Base-by-base conservation (phyloP, 1,140 invertebrate genomes). In the Heliconius hermathena region DNA sequence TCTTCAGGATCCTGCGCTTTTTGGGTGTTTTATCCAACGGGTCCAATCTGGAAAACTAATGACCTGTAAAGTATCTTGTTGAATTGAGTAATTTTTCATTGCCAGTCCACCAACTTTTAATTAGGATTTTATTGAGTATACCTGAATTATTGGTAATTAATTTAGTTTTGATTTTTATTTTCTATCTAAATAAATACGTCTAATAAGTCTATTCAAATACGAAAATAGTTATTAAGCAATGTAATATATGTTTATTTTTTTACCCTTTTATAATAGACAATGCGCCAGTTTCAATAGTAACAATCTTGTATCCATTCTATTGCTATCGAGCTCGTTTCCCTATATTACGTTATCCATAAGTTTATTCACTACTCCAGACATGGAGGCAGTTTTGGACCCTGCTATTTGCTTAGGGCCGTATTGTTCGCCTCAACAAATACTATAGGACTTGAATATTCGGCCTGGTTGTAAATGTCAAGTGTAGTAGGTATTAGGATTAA, bases 21-120 rank as follows among this genome's bases (percentile, higher is more conserved):
- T 87, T 86, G 84, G 81, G 79, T 84, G 85, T 85, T 90, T 88
- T 82, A 85, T 81, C 33, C 79, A 80, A 81, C 80, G 82, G 82
- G 80, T 82, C 84, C 90, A 90, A 91, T 91, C 88, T 89, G 85
- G 82, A 77, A 76, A 84, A 86, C 84, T 90, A 91, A 91, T 91
- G 90, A 90, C 86, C 87, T 90, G 90, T 87, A 87, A 91, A 91
- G 87, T 88, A 91, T 91, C 87, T 87, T 84, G 79, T 80, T 84
- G 87, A 87, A 89, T 91, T 89, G 87, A 89, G 86, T 91, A 90
- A 90, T 90, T 90, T 89, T 88, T 87, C 85, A 83, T 85, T 73
- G 36, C 82, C 83, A 81, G 82, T 72, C 77, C 78, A 82, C 86
- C 81, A 82, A 66, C 75, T 86, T 84, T 86, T 85, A 85, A 88